Base-by-base conservation (phyloP, 1,140 invertebrate species). In the Nomia melanderi region DNA sequence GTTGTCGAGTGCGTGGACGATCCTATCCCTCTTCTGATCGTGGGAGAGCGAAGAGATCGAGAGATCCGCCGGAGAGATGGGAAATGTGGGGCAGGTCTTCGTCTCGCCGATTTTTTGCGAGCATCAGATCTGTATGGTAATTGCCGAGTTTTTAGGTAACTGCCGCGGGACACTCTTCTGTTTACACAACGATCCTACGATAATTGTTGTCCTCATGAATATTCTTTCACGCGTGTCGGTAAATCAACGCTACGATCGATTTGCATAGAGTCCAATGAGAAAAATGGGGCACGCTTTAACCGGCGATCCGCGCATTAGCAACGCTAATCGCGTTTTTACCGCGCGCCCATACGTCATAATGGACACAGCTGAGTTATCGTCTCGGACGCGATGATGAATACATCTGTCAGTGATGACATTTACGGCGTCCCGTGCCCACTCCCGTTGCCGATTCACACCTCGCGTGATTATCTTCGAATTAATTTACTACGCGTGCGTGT, bases 1-100 rank as follows among this genome's bases (percentile, higher is more conserved):
- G 66, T 81, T 88, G 83, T 88, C 85, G 80, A 90, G 86, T 82
- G 74, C 83, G 79, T 76, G 76, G 79, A 75, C 79, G 81, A 83
- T 87, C 82, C 79, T 82, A 78, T 81, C 78, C 83, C 80, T 84
- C 86, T 84, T 77, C 63, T 39, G 83, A 83, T 88, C 87, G 89
- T 90, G 89, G 86, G 89, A 90, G 89, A 87, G n/a, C 75, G 33
- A 54, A 31, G 33, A 53, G 62, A 53, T 54, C 69, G 67, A 78
- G 70, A n/a, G n/a, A n/a, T 78, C 69, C 44, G 71, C 54, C 17
- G 20, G 41, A 17, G 50, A n/a, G 11, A 14, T 17, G 53, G 9
- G 54, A 70, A 70, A 25, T 27, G n/a, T 39, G 29, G 59, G 33
- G n/a, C 31, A n/a, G 7, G 54, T 47, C 8, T 50, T n/a, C 20